Evolutionary conservation across 2,888 invertebrate species (phyloP).

Genomic region (Lamellibrachia columna): DNA sequence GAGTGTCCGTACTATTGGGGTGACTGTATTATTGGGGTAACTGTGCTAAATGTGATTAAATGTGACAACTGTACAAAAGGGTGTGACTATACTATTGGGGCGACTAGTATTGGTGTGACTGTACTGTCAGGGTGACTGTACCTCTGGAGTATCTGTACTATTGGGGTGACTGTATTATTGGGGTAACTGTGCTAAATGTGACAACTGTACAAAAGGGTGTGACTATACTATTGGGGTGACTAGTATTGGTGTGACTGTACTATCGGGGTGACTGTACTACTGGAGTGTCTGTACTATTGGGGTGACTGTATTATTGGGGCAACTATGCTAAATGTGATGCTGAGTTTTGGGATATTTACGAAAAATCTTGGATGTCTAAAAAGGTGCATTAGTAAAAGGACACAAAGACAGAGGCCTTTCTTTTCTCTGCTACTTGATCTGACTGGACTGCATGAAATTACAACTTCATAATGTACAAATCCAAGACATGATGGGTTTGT

Average conservation of each 20-base stretch:
- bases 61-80: no score
- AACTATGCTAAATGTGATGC: neutral
- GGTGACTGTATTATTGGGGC: neutral
- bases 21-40: neutral
- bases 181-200: neutral
- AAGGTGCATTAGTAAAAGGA: no score
- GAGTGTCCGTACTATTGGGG: neutral
- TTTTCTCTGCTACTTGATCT: no score
- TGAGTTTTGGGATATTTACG: no score
- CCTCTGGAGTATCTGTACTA: neutral
- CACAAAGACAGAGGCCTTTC: no score
- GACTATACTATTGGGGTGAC: neutral
- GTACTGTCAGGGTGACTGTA: neutral
- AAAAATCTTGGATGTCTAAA: no score
- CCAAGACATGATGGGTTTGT: no score
- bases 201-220: neutral
- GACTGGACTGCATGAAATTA: no score
- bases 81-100: neutral
- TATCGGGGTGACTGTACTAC: neutral
- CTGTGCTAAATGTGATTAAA: neutral
- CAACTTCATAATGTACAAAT: no score
- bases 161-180: neutral
- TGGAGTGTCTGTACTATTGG: neutral
- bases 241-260: neutral
- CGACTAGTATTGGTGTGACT: neutral